These are phyloP conservation scores for Phylloscopus trochiloides DNA, from an alignment of 2,113 vertebrate genomes.

Conservation along the genomic window DNA sequence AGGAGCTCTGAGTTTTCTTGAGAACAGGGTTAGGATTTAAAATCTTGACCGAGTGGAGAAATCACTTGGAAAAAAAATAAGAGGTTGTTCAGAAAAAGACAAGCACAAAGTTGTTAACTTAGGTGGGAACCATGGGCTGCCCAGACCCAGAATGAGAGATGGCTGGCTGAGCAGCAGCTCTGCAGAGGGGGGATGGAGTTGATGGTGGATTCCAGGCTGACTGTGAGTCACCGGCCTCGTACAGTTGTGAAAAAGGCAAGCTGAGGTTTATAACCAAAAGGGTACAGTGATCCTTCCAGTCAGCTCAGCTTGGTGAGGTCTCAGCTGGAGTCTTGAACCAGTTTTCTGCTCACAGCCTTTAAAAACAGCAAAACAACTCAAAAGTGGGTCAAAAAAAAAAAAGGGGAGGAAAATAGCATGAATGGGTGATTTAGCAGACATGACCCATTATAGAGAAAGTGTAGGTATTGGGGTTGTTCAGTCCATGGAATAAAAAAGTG, in stretches of 20 bases:
- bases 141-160: neutral
- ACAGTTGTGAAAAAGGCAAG: neutral
- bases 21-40: neutral
- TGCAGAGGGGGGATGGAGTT: neutral
- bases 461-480: neutral
- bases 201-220: neutral
- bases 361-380: neutral
- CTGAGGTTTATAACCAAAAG: neutral
- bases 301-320: neutral
- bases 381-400: neutral
- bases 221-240: neutral
- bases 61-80: neutral
- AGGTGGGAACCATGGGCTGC: neutral
- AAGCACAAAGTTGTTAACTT: neutral
- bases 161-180: neutral
- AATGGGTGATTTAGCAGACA: neutral
- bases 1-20: neutral
- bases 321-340: conserved; percentile 4
- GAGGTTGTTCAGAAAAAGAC: neutral
- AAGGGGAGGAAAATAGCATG: neutral
- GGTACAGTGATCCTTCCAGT: neutral
- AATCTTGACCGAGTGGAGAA: neutral
- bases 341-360: neutral
- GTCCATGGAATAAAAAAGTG: neutral
- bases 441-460: neutral